phyloP scores from a whole-genome alignment of 2,113 vertebrate genomes.

The Aegithalos caudatus region DNA sequence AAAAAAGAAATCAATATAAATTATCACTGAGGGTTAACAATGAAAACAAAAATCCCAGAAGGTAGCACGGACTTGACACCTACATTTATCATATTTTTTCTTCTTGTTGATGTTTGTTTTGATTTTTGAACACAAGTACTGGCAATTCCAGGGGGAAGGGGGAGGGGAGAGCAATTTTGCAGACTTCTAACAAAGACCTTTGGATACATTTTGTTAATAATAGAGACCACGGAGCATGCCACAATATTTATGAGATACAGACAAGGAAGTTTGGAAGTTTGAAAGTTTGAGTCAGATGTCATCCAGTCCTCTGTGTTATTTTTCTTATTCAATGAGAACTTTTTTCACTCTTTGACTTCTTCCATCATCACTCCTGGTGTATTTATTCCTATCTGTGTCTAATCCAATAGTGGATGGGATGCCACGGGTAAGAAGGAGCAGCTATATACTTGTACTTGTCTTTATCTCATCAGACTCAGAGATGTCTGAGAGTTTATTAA shows the following conservation, averaged over 20 bases:
- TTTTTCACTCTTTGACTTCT: not conserved
- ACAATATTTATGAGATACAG: not conserved
- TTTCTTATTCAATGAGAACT: not conserved
- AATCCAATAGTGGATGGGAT: not conserved
- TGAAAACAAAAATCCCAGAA: not conserved
- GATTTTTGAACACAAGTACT: not conserved
- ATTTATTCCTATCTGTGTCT: not conserved
- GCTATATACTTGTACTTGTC: not conserved
- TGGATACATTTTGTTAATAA: not conserved
- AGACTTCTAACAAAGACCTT: not conserved
- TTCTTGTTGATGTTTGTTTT: not conserved
- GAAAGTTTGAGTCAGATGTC: not conserved
- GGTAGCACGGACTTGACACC: not conserved
- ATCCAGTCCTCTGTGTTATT: not conserved
- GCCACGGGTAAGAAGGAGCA: not conserved
- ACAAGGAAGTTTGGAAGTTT: not conserved
- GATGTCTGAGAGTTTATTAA: not conserved
- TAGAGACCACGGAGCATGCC: not conserved
- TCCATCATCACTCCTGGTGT: not conserved
- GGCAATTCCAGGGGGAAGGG: not conserved
- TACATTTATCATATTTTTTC: not conserved
- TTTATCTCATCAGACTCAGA: not conserved
- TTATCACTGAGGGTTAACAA: not conserved
- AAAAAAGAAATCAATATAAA: not conserved
- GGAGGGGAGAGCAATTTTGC: not conserved